Percentiles rank a stretch among this genome's conserved stretches.
Evolutionary conservation across 2,797 vertebrate species (phyloP).

Genomic region (Phalloptychus januarius): DNA sequence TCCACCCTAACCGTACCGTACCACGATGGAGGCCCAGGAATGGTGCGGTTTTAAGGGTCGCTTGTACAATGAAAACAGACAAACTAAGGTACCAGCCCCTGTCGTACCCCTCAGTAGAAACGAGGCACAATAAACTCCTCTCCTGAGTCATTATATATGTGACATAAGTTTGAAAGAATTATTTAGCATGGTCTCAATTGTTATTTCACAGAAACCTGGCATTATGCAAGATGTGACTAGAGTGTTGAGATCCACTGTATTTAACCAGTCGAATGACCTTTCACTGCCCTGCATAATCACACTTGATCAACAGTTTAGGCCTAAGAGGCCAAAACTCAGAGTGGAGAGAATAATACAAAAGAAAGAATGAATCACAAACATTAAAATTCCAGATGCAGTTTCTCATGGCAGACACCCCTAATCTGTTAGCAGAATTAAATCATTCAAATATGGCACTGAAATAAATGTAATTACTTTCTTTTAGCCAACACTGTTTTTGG

Average conservation of each 20-base stretch:
- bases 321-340: neutral
- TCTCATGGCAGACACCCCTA: neutral
- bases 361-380: neutral
- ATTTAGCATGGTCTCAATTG: neutral
- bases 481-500: constrained; percentile 3
- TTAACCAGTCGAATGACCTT: neutral
- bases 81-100: too few relatives aligned
- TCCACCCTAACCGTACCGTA: neutral
- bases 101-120: neutral
- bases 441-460: neutral
- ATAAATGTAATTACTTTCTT: neutral
- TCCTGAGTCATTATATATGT: neutral
- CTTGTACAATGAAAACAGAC: neutral
- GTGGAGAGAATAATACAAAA: neutral
- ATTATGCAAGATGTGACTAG: neutral
- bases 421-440: neutral
- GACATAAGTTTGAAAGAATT: neutral
- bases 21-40: neutral
- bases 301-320: neutral
- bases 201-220: neutral
- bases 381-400: neutral
- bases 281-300: neutral
- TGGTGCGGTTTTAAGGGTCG: neutral
- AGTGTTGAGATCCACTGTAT: neutral
- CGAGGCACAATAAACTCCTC: neutral